Conservation (phyloP, 2,113 vertebrate species). For the Smithornis capensis region DNA sequence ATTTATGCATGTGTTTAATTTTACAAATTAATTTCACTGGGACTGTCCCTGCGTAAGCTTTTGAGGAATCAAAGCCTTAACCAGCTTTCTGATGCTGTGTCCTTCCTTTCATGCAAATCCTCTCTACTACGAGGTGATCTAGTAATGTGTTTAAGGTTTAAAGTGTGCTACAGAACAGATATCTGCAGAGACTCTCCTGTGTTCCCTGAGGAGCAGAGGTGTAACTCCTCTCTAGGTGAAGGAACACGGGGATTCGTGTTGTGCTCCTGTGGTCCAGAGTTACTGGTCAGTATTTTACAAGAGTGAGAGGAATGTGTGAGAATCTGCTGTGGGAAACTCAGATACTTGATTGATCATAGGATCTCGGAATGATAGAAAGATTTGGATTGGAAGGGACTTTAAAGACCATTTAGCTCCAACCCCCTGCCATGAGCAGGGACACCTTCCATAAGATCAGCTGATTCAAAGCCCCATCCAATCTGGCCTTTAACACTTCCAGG, state of each 20-base stretch:
- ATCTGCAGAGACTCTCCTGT: no score
- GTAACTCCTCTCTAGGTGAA: background rate
- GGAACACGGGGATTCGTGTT: accelerated
- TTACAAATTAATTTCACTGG: conserved; percentile 20
- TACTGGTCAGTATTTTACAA: background rate
- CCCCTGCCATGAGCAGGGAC: background rate
- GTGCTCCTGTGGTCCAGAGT: background rate
- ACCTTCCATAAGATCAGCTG: background rate
- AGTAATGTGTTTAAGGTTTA: background rate
- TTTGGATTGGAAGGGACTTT: background rate
- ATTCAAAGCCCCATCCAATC: background rate
- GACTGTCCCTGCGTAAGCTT: background rate
- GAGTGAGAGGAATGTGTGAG: background rate
- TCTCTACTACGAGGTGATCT: background rate
- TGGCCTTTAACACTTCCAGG: background rate
- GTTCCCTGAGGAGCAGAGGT: background rate
- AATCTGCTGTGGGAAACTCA: background rate
- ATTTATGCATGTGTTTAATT: background rate
- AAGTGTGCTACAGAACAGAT: background rate
- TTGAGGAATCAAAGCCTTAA: background rate
- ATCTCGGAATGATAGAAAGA: background rate
- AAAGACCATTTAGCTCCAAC: background rate
- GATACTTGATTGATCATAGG: background rate
- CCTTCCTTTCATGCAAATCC: background rate
- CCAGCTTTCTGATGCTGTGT: background rate